Evolutionary conservation across 1,140 invertebrate genomes (phyloP).

Genomic region (Leptinotarsa texana): DNA sequence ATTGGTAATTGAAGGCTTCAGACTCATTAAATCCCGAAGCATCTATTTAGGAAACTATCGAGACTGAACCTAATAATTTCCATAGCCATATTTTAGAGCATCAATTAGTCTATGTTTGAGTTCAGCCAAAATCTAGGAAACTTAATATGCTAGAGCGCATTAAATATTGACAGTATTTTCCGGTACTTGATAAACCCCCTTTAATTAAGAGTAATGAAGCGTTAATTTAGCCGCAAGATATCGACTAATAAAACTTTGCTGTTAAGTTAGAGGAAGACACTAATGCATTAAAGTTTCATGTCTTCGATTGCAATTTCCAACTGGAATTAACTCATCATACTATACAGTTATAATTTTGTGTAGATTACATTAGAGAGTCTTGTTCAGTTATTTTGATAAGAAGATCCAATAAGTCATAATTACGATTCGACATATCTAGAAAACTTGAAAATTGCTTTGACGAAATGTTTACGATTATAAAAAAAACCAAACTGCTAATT

Average conservation of each 20-base stretch:
- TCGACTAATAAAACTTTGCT: constrained; percentile 7
- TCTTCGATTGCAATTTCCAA: constrained; percentile 10
- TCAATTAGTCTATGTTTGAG: constrained; percentile 3
- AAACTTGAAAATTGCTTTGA: no score
- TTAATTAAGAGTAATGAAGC: constrained; percentile 13
- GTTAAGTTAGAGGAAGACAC: constrained; percentile 7
- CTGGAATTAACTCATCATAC: background rate
- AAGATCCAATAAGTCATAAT: no score
- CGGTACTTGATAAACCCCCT: constrained; percentile 1
- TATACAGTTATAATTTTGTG: background rate
- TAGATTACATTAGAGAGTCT: no score
- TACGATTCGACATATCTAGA: no score
- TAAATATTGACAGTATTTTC: constrained; percentile 8
- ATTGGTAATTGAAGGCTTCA: background rate
- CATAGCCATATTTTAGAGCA: background rate
- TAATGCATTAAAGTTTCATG: constrained; percentile 12
- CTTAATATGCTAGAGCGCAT: constrained; percentile 4
- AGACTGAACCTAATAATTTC: background rate
- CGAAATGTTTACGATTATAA: no score
- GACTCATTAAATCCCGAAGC: background rate
- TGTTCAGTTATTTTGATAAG: no score
- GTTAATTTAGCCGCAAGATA: constrained; percentile 15
- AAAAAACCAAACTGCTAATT: no score
- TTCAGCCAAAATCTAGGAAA: background rate
- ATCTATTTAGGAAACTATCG: background rate